phyloP scores from a whole-genome alignment of 2,888 invertebrate genomes.

The Drosophila borborema region DNA sequence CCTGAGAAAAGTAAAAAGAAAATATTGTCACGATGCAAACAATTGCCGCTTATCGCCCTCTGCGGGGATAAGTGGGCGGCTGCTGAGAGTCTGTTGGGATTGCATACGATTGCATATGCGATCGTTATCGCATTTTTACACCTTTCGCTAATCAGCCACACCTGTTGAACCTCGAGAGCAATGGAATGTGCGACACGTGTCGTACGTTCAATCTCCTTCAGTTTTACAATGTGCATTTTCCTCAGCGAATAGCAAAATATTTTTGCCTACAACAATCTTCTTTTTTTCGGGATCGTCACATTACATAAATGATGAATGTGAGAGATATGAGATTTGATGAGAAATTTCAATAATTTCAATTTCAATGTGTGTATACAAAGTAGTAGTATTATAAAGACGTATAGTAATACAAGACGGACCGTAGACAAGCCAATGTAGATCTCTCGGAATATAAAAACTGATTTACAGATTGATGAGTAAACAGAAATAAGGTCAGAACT shows the following conservation, averaged over 20 bases:
- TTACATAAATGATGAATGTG: too few species aligned
- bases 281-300: too few species aligned
- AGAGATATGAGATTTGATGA: too few species aligned
- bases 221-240: neutral
- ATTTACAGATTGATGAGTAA: neutral
- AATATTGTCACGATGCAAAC: slow-evolving; percentile 47
- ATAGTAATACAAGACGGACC: too few species aligned
- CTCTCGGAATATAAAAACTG: neutral
- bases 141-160: slow-evolving; percentile 50
- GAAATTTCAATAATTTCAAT: too few species aligned
- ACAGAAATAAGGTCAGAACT: too few species aligned
- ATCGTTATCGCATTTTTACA: slow-evolving; percentile 51
- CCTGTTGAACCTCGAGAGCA: neutral
- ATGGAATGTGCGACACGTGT: neutral
- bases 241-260: too few species aligned
- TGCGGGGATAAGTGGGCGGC: neutral
- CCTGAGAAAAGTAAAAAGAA: slow-evolving; percentile 8
- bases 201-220: neutral
- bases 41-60: slow-evolving; percentile 1
- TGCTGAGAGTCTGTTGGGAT: slow-evolving; percentile 10
- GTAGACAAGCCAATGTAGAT: too few species aligned
- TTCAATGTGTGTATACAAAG: too few species aligned
- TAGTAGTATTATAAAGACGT: too few species aligned
- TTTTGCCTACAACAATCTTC: too few species aligned
- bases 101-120: slow-evolving; percentile 31